phyloP scores from a whole-genome alignment of 2,113 vertebrate species.

The Psophia crepitans region DNA sequence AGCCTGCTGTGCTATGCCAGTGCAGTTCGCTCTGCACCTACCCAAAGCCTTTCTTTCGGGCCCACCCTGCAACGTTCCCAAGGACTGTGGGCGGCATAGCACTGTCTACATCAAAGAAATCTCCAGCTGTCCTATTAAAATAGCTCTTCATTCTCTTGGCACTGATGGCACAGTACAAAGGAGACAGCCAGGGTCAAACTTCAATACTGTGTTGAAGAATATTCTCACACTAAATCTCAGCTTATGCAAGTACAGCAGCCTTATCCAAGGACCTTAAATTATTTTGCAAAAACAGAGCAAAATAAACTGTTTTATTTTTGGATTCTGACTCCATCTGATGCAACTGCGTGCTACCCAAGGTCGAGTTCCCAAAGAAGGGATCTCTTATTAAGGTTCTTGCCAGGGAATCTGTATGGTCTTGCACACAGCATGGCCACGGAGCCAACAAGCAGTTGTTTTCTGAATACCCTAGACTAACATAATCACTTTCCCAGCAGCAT shows the following conservation, averaged over 20 bases:
- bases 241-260: not conserved
- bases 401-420: not conserved
- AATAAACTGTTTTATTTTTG: not conserved
- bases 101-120: not conserved
- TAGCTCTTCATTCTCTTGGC: not conserved
- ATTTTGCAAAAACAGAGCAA: not conserved
- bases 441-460: not conserved
- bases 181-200: not conserved
- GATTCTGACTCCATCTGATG: not conserved
- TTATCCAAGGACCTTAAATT: not conserved
- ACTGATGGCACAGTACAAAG: not conserved
- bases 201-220: not conserved
- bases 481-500: not conserved
- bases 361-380: not conserved
- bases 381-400: not conserved
- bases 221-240: not conserved
- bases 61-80: not conserved
- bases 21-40: not conserved
- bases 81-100: not conserved
- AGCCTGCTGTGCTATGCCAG: not conserved
- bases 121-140: not conserved
- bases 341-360: not conserved
- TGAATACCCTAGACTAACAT: not conserved
- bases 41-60: not conserved
- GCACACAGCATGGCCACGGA: not conserved